A percentile compares a stretch with the other conserved stretches of the same genome.
These are phyloP conservation scores for Sus scrofa DNA, from an alignment of 2,113 vertebrate genomes.

Conservation along the genomic window T2T-Sscrofa CM000825.6:70256501-70257000, in stretches of 20 bases:
- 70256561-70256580: neutral
- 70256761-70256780: neutral
- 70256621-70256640: fast-evolving
- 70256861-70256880: neutral
- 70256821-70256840: neutral
- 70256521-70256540: too few species aligned
- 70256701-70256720: neutral
- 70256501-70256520: too few species aligned
- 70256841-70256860: neutral
- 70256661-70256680: neutral
- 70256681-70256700: constrained; percentile 6
- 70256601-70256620: too few species aligned
- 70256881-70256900: neutral
- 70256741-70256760: neutral
- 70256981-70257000: neutral
- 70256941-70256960: constrained; percentile 15
- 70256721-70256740: neutral
- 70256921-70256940: neutral
- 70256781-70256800: neutral
- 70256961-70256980: neutral
- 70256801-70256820: neutral
- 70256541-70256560: too few species aligned
- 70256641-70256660: neutral
- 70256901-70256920: constrained; percentile 19
- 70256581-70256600: neutral